Base-by-base conservation (phyloP, 2,888 invertebrate genomes). In the Masnerella sp. region DNA sequence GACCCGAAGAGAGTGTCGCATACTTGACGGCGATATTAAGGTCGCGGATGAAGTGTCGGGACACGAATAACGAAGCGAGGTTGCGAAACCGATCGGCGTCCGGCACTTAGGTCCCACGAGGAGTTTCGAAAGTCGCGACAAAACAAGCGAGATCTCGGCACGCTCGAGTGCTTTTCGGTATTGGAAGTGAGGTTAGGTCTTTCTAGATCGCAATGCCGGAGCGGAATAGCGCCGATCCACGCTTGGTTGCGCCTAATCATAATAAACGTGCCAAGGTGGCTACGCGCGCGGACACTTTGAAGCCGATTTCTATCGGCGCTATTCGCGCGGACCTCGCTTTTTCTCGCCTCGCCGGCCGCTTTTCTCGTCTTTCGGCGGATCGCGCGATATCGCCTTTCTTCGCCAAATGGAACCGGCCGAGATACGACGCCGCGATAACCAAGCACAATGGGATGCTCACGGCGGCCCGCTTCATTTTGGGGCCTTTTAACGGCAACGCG, bases 261-360 rank as follows among this genome's bases (percentile, higher is more conserved):
- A 87, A 87, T 86, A 85, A 85, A 85, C 83, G 85, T 85, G 85
- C 85, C 85, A 85, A 86, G 86, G 85, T 85, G 81, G 76, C 81
- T 79, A 81, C 81, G 82, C 79, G 79, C 81, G 78, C 80, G 81
- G 79, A 80, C 82, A 80, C 81, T 82, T 82, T 80, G 79, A 79
- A 82, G 79, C 82, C 81, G 85, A 86, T 86, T 84, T 86, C 84
- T 84, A 84, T 74, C 52, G 54, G 36, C 38, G 43, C 49, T 43
- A 25, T 49, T 72, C 67, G 75, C 75, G 72, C 72, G 43, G 43
- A 43, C 49, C 69, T 17, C 75, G 58, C 54, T 47, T 59, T 74
- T 74, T 62, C 68, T 32, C 45, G 14, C 20, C 54, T 25, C n/a
- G n/a, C n/a, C 8, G 15, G n/a, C 18, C 20, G 5, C 11, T 38